Percentiles rank a stretch among this genome's conserved stretches.
Evolutionary conservation across 2,888 invertebrate genomes (phyloP).

Genomic region (Agelastica alni): DNA sequence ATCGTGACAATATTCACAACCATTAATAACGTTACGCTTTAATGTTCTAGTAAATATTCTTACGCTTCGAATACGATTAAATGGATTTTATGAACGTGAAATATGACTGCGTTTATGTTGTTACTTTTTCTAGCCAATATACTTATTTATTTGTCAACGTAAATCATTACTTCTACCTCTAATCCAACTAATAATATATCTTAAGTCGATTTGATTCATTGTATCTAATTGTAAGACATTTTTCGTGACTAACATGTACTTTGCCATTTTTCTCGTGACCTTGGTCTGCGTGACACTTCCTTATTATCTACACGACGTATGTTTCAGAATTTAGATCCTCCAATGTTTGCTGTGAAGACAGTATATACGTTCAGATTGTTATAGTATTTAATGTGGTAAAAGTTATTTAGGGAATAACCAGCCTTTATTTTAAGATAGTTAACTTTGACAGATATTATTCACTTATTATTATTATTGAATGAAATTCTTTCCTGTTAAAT

Average conservation of each 20-base stretch:
- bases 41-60: constrained; percentile 27
- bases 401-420: too few relatives aligned
- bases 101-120: constrained; percentile 23
- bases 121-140: constrained; percentile 5
- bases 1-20: constrained; percentile 33
- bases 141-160: constrained; percentile 6
- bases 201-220: constrained; percentile 7
- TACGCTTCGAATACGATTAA: constrained; percentile 34
- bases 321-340: too few relatives aligned
- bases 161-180: constrained; percentile 5
- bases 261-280: too few relatives aligned
- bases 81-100: constrained; percentile 30
- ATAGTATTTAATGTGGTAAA: too few relatives aligned
- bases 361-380: too few relatives aligned
- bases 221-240: not conserved
- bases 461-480: too few relatives aligned
- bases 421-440: too few relatives aligned
- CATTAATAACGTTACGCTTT: constrained; percentile 27
- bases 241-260: not conserved
- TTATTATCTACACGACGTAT: too few relatives aligned
- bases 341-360: too few relatives aligned
- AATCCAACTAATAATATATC: constrained; percentile 10
- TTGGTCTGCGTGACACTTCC: too few relatives aligned
- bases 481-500: too few relatives aligned
- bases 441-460: too few relatives aligned